Conservation (phyloP, 2,888 invertebrate genomes). For the Antheraea assamensis region DNA sequence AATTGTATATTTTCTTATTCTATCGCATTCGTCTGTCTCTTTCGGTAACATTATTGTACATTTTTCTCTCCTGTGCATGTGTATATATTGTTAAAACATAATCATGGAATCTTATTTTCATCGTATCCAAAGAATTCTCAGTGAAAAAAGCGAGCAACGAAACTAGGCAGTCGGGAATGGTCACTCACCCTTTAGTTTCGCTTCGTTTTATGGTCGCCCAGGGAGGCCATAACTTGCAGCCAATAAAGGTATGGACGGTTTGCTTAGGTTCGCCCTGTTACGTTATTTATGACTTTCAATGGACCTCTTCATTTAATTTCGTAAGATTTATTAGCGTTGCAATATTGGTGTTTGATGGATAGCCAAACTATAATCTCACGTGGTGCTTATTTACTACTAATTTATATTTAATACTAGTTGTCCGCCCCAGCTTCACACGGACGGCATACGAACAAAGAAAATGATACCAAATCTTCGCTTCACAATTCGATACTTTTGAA, state of each 20-base stretch:
- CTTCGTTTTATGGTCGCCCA: constrained; percentile 7
- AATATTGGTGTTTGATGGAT: not conserved
- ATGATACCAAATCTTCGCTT: no score
- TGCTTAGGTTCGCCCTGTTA: constrained; percentile 29
- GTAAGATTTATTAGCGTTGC: constrained; percentile 17
- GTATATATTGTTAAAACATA: no score
- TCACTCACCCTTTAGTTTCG: not conserved
- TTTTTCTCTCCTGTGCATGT: no score
- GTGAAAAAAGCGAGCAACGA: not conserved
- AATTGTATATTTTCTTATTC: no score
- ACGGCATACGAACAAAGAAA: no score
- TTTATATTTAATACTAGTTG: no score
- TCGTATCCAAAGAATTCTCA: not conserved
- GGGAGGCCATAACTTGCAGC: constrained; percentile 24
- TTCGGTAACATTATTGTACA: no score
- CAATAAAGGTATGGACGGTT: constrained; percentile 23
- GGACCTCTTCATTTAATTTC: constrained; percentile 27
- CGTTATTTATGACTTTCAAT: constrained; percentile 31
- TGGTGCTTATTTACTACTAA: not conserved
- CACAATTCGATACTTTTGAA: no score
- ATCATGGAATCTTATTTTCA: no score
- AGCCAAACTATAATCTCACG: not conserved
- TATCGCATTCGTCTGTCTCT: no score
- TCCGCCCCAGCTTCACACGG: no score
- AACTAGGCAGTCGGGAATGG: not conserved